Percentiles rank a stretch among this genome's conserved stretches.
Conservation (phyloP, 2,113 vertebrate species). For the Ptyas mucosa region DNA sequence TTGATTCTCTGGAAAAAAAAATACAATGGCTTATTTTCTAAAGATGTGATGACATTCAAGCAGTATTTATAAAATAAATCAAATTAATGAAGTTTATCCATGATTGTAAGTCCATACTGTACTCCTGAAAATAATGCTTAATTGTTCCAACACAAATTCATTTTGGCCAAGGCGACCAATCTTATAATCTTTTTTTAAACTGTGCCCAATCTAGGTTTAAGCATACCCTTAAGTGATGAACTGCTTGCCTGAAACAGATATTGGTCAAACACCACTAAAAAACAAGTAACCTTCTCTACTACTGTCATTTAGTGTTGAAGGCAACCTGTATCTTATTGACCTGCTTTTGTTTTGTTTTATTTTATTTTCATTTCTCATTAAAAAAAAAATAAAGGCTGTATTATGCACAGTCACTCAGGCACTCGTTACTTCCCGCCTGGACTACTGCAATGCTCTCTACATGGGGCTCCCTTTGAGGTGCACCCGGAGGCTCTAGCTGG, state of each 20-base stretch:
- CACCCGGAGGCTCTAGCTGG: no score
- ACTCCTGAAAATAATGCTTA: neutral
- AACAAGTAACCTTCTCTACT: neutral
- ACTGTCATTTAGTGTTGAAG: constrained; percentile 24
- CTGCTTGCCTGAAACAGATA: neutral
- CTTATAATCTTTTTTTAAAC: neutral
- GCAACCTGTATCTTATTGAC: constrained; percentile 64
- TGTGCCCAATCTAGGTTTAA: neutral
- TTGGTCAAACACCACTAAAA: neutral
- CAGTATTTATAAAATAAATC: neutral
- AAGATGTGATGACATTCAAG: neutral
- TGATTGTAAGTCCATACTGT: neutral
- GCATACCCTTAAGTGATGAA: neutral
- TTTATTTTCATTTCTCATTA: constrained; percentile 57
- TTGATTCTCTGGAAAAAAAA: neutral
- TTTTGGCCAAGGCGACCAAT: neutral
- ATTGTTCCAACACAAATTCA: neutral
- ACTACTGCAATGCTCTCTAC: no score
- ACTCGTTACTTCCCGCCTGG: no score
- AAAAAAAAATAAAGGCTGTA: constrained; percentile 66
- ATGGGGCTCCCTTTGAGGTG: no score
- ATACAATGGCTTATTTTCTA: neutral
- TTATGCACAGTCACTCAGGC: no score
- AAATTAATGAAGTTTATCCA: neutral
- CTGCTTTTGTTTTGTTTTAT: constrained; percentile 61